These are phyloP conservation scores for Cantharis rustica DNA, from an alignment of 2,888 invertebrate genomes.

Conservation along the genomic window DNA sequence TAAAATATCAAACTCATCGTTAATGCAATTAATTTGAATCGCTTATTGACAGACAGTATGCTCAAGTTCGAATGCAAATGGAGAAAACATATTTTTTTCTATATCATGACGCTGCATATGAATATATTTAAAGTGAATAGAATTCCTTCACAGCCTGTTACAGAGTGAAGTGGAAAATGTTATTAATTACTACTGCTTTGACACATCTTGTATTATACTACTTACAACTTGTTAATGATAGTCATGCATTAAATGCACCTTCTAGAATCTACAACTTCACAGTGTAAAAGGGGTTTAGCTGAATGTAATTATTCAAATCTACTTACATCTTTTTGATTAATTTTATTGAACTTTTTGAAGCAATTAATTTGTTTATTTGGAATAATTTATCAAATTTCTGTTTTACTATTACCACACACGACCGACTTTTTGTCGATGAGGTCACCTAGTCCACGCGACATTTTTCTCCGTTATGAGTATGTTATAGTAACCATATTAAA, in stretches of 20 bases:
- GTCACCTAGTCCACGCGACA: too few relatives aligned
- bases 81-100: background rate
- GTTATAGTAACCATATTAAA: too few relatives aligned
- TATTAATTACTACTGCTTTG: background rate
- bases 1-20: too few relatives aligned
- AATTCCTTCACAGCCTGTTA: background rate
- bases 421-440: too few relatives aligned
- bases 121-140: background rate
- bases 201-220: background rate
- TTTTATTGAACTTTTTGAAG: background rate
- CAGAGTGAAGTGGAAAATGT: background rate
- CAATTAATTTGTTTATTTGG: background rate
- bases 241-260: background rate
- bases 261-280: background rate
- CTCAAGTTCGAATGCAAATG: background rate
- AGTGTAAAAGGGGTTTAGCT: background rate
- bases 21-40: background rate
- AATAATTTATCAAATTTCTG: background rate
- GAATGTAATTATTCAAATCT: background rate
- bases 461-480: too few relatives aligned
- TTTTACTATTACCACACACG: background rate
- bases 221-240: background rate
- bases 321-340: background rate
- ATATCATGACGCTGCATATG: background rate
- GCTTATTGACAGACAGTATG: background rate